Conservation (phyloP, 2,888 invertebrate species). For the Masnerella sp. region DNA sequence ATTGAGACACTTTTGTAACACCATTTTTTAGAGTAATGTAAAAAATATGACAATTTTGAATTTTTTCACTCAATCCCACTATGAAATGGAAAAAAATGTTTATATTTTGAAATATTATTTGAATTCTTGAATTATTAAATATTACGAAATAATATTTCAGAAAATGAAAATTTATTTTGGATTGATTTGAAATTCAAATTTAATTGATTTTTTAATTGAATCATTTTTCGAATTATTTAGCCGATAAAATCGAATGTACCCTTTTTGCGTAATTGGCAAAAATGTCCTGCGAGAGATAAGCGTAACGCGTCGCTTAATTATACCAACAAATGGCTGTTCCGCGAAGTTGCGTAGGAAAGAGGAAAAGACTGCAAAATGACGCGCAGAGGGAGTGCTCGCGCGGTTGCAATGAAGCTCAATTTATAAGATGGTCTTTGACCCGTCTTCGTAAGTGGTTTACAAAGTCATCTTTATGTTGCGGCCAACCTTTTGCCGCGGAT, state of each 20-base stretch:
- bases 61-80: too few relatives aligned
- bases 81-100: too few relatives aligned
- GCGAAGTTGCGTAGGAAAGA: constrained; percentile 35
- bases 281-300: constrained; percentile 37
- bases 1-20: not conserved
- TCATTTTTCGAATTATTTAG: constrained; percentile 16
- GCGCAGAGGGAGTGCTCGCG: constrained; percentile 28
- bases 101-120: too few relatives aligned
- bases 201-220: not conserved
- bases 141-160: too few relatives aligned
- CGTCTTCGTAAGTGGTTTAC: constrained; percentile 26
- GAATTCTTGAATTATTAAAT: too few relatives aligned
- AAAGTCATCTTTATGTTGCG: constrained; percentile 25
- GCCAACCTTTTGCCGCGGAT: not conserved
- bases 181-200: too few relatives aligned
- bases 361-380: constrained; percentile 24
- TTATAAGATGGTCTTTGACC: constrained; percentile 51
- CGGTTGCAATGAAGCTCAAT: constrained; percentile 42
- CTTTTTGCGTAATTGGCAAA: constrained; percentile 43
- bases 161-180: too few relatives aligned
- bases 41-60: too few relatives aligned
- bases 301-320: constrained; percentile 35
- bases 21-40: not conserved
- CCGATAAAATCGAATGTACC: constrained; percentile 29
- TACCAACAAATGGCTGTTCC: constrained; percentile 29